Evolutionary conservation across 2,888 invertebrate genomes (phyloP).

Genomic region (Embidobia sp.): DNA sequence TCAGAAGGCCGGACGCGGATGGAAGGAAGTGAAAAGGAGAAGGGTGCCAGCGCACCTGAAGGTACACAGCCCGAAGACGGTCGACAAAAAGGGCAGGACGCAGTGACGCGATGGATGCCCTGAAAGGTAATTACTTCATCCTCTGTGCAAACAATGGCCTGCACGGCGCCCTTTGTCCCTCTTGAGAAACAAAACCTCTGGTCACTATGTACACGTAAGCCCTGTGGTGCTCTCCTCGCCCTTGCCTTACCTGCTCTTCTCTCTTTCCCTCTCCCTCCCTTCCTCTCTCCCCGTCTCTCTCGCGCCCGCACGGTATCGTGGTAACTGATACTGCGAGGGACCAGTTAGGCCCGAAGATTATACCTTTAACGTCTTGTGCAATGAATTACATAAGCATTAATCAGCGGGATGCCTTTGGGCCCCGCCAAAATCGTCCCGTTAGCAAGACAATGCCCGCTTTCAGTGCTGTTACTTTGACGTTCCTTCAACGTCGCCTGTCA

Average conservation of each 20-base stretch:
- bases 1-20: constrained; percentile 24
- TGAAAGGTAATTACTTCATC: constrained; percentile 79
- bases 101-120: constrained; percentile 67
- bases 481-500: constrained; percentile 62
- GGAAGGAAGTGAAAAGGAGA: constrained; percentile 53
- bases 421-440: constrained; percentile 68
- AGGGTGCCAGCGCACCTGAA: constrained; percentile 58
- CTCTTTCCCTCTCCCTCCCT: background rate
- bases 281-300: background rate
- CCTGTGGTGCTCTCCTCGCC: constrained; percentile 55
- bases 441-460: constrained; percentile 67
- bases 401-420: constrained; percentile 73
- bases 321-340: constrained; percentile 72
- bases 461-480: constrained; percentile 62
- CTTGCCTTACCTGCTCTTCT: constrained; percentile 46
- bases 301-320: constrained; percentile 40
- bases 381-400: constrained; percentile 80
- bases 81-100: constrained; percentile 63
- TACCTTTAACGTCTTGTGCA: constrained; percentile 77
- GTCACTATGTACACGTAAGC: constrained; percentile 68
- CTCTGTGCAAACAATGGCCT: constrained; percentile 79
- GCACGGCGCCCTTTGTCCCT: constrained; percentile 72
- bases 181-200: constrained; percentile 79
- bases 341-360: constrained; percentile 73
- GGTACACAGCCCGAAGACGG: constrained; percentile 56